Base-by-base conservation (phyloP, 1,140 invertebrate genomes). In the Octopus sinensis region DNA sequence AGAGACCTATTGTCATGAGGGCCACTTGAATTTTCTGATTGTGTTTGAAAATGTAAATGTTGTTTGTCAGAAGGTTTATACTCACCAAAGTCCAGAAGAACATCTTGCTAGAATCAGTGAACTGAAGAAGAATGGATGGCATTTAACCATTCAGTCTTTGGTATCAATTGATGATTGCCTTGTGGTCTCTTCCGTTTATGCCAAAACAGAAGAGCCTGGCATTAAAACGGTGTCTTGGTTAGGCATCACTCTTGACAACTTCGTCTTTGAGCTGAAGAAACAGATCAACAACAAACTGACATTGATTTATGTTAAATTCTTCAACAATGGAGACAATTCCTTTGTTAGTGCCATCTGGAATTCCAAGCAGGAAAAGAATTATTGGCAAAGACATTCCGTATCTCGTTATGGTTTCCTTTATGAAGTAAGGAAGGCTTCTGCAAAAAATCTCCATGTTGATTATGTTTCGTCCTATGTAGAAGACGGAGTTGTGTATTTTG, bases 381-480 rank as follows among this genome's bases (percentile, higher is more conserved):
- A 79, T 80, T 84, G 84, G n/a, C 86, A 87, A 54, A 79, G 86
- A 79, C 79, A 83, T 80, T 78, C 79, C 62, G 83, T 85, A 43
- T 86, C 86, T 9, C 79, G 81, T 5, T 85, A 84, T 83, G 84
- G 86, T 5, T 83, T 87, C 78, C n/a, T 86, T 7, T 85, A 85
- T 78, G 86, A 86, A 52, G 53, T 86, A n/a, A 75, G 73, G 13
- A 80, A 85, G 71, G 84, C 81, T 78, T 81, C 83, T n/a, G 80
- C 79, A 12, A 54, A 81, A 43, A 84, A 85, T 82, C 77, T 85
- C 9, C 73, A 23, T 0, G 9, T 86, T 5, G 80, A 83, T 30
- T 82, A 79, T 43, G 17, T 86, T 12, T 85, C 84, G 79, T 76
- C 82, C 56, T 87, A 87, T 77, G 13, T 79, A 51, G 83, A 84